phyloP scores from a whole-genome alignment of 1,140 invertebrate species.

The Zaprionus davidi region DNA sequence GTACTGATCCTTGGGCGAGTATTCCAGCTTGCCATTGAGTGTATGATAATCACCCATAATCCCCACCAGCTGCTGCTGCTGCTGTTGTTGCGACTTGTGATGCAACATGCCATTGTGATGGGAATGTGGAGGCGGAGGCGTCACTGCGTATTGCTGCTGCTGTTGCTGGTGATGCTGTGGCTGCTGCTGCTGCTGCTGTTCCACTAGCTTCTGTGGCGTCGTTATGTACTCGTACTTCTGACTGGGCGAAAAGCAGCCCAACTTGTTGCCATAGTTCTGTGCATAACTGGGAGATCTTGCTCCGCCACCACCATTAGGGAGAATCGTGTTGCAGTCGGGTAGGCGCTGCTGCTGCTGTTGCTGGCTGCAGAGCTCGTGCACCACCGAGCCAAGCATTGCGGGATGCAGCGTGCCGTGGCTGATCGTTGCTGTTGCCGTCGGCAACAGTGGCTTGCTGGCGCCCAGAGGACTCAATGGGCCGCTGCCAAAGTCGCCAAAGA shows the following conservation, averaged over 20 bases:
- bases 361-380: slow-evolving; percentile 70
- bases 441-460: slow-evolving; percentile 82
- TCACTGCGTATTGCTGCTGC: slow-evolving; percentile 70
- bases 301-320: slow-evolving; percentile 68
- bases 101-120: slow-evolving; percentile 72
- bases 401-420: slow-evolving; percentile 70
- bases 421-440: slow-evolving; percentile 63
- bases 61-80: slow-evolving; percentile 73
- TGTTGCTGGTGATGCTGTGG: slow-evolving; percentile 71
- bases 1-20: slow-evolving; percentile 77
- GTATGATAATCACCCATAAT: slow-evolving; percentile 71
- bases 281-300: slow-evolving; percentile 79
- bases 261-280: slow-evolving; percentile 76
- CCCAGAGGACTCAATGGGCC: slow-evolving; percentile 78
- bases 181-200: slow-evolving; percentile 58
- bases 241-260: slow-evolving; percentile 81
- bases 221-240: slow-evolving; percentile 83
- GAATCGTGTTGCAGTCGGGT: slow-evolving; percentile 81
- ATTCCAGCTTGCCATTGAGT: slow-evolving; percentile 76
- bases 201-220: slow-evolving; percentile 68
- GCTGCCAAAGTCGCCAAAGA: slow-evolving; percentile 88
- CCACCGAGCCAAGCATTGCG: slow-evolving; percentile 88
- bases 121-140: slow-evolving; percentile 54
- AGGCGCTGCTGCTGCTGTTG: slow-evolving; percentile 69
- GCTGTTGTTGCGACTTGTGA: slow-evolving; percentile 63